Evolutionary conservation across 2,797 vertebrate species (phyloP).

Genomic region (Pangasius djambal): DNA sequence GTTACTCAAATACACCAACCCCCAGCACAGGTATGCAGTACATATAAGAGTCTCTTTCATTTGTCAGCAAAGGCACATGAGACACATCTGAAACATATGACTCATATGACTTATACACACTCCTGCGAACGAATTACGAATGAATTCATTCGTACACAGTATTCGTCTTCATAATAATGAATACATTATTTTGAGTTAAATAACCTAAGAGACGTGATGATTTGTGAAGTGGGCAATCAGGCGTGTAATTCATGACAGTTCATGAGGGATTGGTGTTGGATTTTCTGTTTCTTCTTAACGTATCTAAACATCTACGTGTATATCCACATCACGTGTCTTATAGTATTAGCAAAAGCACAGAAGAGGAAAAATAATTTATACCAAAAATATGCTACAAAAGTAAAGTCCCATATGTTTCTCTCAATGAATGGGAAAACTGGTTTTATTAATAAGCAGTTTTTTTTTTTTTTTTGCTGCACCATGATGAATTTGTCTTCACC

Average conservation of each 20-base stretch:
- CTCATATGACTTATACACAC: neutral
- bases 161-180: too few relatives aligned
- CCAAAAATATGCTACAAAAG: neutral
- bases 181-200: too few relatives aligned
- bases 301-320: neutral
- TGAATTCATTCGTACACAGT: neutral
- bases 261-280: too few relatives aligned
- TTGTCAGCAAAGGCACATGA: neutral
- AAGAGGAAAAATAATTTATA: neutral
- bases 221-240: too few relatives aligned
- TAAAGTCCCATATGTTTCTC: neutral
- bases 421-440: neutral
- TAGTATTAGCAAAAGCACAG: neutral
- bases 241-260: too few relatives aligned
- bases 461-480: too few relatives aligned
- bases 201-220: too few relatives aligned
- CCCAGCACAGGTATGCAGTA: constrained; percentile 56
- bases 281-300: too few relatives aligned
- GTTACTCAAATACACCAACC: constrained; percentile 94
- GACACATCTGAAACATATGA: neutral
- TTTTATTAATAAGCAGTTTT: neutral
- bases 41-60: neutral
- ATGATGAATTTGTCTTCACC: neutral
- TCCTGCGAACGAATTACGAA: neutral
- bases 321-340: neutral